Conservation (phyloP, 2,797 vertebrate genomes). For the Gastrophryne carolinensis region DNA sequence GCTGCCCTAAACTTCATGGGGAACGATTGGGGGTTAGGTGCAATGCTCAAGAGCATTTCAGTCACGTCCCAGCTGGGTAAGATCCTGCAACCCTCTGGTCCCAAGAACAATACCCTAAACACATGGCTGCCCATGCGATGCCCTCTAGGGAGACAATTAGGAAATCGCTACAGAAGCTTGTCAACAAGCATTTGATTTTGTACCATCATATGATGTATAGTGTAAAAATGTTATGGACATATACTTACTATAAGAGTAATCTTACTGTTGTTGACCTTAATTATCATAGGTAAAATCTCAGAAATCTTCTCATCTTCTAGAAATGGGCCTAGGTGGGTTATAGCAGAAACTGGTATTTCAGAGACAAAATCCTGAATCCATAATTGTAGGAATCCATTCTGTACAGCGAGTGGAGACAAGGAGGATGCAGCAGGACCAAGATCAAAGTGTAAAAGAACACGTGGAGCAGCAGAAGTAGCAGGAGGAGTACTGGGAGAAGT, state of each 20-base stretch:
- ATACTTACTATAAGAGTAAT: constrained; percentile 81
- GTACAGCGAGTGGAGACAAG: constrained; percentile 72
- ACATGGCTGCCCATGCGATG: too few species aligned
- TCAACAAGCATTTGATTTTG: too few species aligned
- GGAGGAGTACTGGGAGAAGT: not conserved
- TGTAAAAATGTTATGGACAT: not conserved
- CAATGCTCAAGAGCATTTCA: too few species aligned
- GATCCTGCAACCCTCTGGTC: too few species aligned
- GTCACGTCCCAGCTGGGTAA: too few species aligned
- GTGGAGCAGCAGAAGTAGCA: not conserved
- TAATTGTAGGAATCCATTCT: constrained; percentile 78
- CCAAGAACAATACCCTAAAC: too few species aligned
- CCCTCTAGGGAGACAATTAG: too few species aligned
- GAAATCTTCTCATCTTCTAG: constrained; percentile 88
- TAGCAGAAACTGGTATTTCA: constrained; percentile 80
- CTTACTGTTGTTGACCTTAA: constrained; percentile 78
- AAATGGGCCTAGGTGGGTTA: constrained; percentile 85
- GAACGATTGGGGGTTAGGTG: too few species aligned
- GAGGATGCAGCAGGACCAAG: constrained; percentile 73
- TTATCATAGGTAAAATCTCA: constrained; percentile 82
- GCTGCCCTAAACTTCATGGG: too few species aligned
- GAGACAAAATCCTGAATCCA: constrained; percentile 72
- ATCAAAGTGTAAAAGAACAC: constrained; percentile 74
- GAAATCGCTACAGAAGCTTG: too few species aligned
- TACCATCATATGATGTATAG: too few species aligned